Conservation (phyloP, 2,113 vertebrate species). For the Corythornis cristatus region DNA sequence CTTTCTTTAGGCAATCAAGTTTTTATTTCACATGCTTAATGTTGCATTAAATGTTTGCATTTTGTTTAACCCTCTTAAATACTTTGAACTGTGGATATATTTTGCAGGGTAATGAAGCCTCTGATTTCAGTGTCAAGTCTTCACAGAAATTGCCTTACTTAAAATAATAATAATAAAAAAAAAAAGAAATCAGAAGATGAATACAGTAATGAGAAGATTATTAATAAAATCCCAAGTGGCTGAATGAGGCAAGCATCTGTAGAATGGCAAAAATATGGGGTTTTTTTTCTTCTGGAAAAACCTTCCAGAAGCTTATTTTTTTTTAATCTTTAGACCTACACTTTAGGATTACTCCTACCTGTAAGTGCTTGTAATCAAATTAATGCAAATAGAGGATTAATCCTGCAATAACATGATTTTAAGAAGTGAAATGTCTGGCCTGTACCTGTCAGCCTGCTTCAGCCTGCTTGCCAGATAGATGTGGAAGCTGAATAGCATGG, state of each 20-base stretch:
- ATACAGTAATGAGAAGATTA: conserved; percentile 64
- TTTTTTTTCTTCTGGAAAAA: conserved; percentile 26
- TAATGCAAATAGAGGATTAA: conserved; percentile 47
- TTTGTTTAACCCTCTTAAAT: conserved; percentile 81
- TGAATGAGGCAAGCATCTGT: conserved; percentile 35
- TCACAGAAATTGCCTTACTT: conserved; percentile 60
- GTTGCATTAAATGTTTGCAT: conserved; percentile 83
- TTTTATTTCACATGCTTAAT: conserved; percentile 85
- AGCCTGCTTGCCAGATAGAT: background rate
- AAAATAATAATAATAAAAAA: conserved; percentile 53
- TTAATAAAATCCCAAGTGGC: conserved; percentile 67
- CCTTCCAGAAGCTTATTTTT: conserved; percentile 5
- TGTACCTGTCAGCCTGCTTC: background rate
- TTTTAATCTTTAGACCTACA: background rate
- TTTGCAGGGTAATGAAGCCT: conserved; percentile 73
- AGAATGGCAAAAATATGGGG: conserved; percentile 9
- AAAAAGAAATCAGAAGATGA: conserved; percentile 64
- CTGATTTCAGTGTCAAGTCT: conserved; percentile 69
- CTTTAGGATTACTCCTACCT: conserved; percentile 45
- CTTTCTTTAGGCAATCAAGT: conserved; percentile 81
- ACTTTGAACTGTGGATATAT: conserved; percentile 72
- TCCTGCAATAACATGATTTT: background rate
- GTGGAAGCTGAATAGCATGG: background rate
- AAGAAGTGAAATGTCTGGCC: conserved; percentile 14
- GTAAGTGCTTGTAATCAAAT: conserved; percentile 29